phyloP scores from a whole-genome alignment of 2,797 vertebrate genomes.

The Bovichtus variegatus region DNA sequence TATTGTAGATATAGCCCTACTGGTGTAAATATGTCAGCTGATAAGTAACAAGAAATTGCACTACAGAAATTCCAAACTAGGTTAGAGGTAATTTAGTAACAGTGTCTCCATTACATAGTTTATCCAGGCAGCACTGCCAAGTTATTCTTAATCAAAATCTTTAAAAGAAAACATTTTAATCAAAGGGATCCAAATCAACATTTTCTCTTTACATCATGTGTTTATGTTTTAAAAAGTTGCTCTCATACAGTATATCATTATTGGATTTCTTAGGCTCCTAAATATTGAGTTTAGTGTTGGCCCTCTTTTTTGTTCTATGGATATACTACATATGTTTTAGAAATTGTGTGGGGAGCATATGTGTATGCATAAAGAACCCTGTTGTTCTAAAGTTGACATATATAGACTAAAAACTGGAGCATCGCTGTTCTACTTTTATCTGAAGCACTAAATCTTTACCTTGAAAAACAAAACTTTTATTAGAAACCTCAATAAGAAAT shows the following conservation, averaged over 20 bases:
- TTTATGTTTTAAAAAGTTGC: too few relatives aligned
- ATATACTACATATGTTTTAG: neutral
- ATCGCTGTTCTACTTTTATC: slow-evolving; percentile 58
- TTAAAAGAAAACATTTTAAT: neutral
- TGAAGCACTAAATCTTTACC: slow-evolving; percentile 21
- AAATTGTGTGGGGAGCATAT: neutral
- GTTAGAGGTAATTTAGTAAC: neutral
- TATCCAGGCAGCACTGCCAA: neutral
- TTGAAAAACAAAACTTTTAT: slow-evolving; percentile 18
- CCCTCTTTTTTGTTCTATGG: neutral
- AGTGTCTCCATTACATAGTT: neutral
- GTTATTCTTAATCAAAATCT: neutral
- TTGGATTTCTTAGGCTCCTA: neutral
- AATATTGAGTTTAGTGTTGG: neutral
- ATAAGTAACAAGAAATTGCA: neutral
- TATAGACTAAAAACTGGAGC: slow-evolving; percentile 68
- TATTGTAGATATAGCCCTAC: neutral
- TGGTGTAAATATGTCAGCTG: neutral
- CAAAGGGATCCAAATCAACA: neutral
- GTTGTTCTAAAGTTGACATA: slow-evolving; percentile 43
- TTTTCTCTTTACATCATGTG: too few relatives aligned
- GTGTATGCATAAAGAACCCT: neutral
- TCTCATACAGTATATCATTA: too few relatives aligned
- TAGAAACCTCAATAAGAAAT: neutral
- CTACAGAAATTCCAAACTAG: neutral